Evolutionary conservation across 53 echinoderm and acorn worm genomes (phyloP), one percentile per base, ranked within the genome.

Genomic region (Henricia sp.): DNA sequence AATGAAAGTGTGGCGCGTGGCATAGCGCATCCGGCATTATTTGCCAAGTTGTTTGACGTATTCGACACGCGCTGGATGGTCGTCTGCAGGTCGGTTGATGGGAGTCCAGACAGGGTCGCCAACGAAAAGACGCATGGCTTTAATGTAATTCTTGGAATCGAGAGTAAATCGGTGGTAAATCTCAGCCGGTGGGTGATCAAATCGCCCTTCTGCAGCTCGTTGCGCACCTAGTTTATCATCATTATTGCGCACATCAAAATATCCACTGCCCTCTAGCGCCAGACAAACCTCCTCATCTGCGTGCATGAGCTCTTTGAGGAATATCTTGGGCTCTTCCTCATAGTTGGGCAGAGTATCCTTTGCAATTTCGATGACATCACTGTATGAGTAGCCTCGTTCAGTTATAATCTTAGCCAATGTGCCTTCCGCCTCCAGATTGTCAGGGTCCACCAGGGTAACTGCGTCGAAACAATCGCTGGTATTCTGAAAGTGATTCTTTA

Each of bases 91-190:
- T n/a, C n/a, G n/a, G n/a, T n/a, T n/a, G n/a, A n/a, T n/a, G n/a
- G n/a, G n/a, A n/a, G n/a, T n/a, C n/a, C n/a, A n/a, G n/a, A n/a
- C n/a, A n/a, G n/a, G n/a, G n/a, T n/a, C n/a, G n/a, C n/a, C n/a
- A n/a, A n/a, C n/a, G n/a, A n/a, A n/a, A n/a, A n/a, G n/a, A n/a
- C n/a, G n/a, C 48, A 48, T 29, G 19, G 44, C 44, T 6, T 50
- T n/a, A n/a, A 5, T 66, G 37, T 77, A 69, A 37, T 92, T 92
- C 83, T 89, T 92, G 68, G 65, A 74, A 68, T 94, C 94, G 36
- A 94, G 83, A 23, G 94, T 94, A 76, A 94, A 94, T 29, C 94
- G 84, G 54, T 94, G 94, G 66, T 94, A 91, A 53, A 94, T 87
- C 16, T 92, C 94, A 75, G 91, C 89, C 3, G 91, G 94, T 11